A percentile compares a stretch with the other conserved stretches of the same genome.
Evolutionary conservation across 2,113 vertebrate genomes (phyloP).

Genomic region (Oceanodroma tethys): DNA sequence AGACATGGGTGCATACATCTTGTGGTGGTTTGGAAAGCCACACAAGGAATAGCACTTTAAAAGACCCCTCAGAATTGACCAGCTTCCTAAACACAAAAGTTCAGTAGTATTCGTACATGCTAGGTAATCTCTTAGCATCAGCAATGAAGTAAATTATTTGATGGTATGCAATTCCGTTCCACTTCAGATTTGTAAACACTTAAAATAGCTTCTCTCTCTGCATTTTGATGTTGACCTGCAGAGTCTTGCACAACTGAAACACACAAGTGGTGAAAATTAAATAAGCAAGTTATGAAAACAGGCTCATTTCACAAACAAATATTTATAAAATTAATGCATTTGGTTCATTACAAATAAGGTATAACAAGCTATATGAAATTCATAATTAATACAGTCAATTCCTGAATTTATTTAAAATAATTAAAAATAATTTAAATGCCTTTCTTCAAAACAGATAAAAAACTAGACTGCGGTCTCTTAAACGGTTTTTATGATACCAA

Average conservation of each 20-base stretch:
- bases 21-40: neutral
- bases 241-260: neutral
- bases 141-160: neutral
- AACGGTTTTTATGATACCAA: neutral
- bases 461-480: neutral
- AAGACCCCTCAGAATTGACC: neutral
- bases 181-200: neutral
- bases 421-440: neutral
- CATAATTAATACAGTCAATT: neutral
- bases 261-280: neutral
- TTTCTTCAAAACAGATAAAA: neutral
- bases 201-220: neutral
- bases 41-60: neutral
- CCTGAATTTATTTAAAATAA: neutral
- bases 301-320: neutral
- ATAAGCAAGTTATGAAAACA: neutral
- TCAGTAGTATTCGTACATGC: neutral
- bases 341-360: neutral
- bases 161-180: neutral
- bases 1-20: neutral
- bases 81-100: neutral
- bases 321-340: neutral
- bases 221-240: neutral
- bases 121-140: neutral
- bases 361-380: neutral